Evolutionary conservation across 2,888 invertebrate species (phyloP), one percentile per base, ranked within the genome.

Genomic region (Drosophila bunnanda): DNA sequence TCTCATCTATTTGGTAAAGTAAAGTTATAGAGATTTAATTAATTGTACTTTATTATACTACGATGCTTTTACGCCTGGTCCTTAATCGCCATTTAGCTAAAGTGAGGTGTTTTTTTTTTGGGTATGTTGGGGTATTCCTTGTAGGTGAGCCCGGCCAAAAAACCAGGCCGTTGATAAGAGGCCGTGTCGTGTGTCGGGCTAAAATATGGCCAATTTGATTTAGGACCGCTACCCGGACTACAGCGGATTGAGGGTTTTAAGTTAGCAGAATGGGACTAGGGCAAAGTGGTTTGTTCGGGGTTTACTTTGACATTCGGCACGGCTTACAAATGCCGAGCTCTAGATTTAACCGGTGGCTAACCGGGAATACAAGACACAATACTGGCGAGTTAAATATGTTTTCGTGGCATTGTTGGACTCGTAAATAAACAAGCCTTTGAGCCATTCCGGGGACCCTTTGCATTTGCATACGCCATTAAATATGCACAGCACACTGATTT

Each of bases 391-490:
- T 71, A 67, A 67, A 67, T 70, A 70, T 70, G 67, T 70, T 67
- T 69, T 57, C n/a, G 71, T 43, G 75, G 57, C 55, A 57, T 75
- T 88, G 89, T 80, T 78, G 67, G 60, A 54, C 22, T 50, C 62
- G 84, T 80, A 76, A 88, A 81, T 74, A 83, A 68, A 75, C 73
- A 88, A 88, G 85, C 88, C 85, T 79, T 89, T 81, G 68, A 71
- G 73, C 50, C 71, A 44, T 58, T 75, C 76, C 77, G 56, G 62
- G 53, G 59, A 2, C 48, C 66, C 67, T 64, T 61, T 58, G 61
- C 66, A 86, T 86, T 86, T 86, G 89, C 87, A 89, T 89, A 89
- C 73, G 54, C 80, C 83, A 89, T 86, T 89, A 86, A 80, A 83
- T 86, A 89, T 88, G 84, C 89, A 67, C 56, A 64, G 70, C 79